phyloP scores from a whole-genome alignment of 2,113 vertebrate genomes.

The Prochilodus magdalenae region DNA sequence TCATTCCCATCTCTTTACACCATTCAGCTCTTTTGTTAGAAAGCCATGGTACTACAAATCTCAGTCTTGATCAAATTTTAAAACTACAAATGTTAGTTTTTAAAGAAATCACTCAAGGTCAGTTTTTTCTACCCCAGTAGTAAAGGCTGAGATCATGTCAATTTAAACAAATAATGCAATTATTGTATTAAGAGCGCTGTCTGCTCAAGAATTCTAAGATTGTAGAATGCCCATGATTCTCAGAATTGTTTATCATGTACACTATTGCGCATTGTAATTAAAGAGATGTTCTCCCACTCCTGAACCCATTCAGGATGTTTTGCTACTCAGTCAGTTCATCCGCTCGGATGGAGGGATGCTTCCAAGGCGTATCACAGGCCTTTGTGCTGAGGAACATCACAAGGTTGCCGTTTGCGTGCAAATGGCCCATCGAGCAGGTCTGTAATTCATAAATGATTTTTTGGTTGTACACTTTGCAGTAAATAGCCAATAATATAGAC shows the following conservation, averaged over 20 bases:
- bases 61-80: no score
- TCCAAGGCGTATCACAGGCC: constrained; percentile 85
- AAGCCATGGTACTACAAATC: no score
- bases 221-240: no score
- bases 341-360: constrained; percentile 92
- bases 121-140: no score
- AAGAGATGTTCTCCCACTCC: neutral
- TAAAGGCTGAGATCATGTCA: no score
- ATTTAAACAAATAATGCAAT: no score
- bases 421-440: constrained; percentile 97
- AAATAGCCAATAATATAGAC: neutral
- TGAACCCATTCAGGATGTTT: constrained; percentile 82
- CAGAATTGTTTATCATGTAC: neutral
- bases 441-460: neutral
- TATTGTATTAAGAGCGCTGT: no score
- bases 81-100: no score
- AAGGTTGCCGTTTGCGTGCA: constrained; percentile 91
- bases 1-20: no score
- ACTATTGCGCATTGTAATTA: neutral
- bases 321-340: constrained; percentile 95
- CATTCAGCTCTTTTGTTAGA: no score
- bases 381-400: constrained; percentile 91
- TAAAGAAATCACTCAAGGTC: no score
- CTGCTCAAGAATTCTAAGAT: no score
- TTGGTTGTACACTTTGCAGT: neutral